Base-by-base conservation (phyloP, 2,888 invertebrate species). In the Eupsilia transversa region DNA sequence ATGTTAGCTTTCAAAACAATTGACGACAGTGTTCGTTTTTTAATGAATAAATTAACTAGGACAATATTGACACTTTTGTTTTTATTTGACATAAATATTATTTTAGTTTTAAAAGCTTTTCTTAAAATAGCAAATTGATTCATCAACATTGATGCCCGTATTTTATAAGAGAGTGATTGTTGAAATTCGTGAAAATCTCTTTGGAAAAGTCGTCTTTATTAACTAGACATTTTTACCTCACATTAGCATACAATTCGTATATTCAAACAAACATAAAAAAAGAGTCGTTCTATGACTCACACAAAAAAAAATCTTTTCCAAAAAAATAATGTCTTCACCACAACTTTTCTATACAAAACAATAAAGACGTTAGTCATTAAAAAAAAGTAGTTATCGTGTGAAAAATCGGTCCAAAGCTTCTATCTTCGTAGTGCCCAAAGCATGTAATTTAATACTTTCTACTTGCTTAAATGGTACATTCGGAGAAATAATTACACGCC, bases 391-490 rank as follows among this genome's bases (percentile, higher is more conserved):
- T 91, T 94, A 94, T 95, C 95, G 94, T 94, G 95, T 94, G 94
- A 95, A 94, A 92, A 92, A 93, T 92, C 91, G 60, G 74, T 84
- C 72, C 82, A 88, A 89, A 88, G 89, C 87, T 90, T 89, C 89
- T 88, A 91, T 91, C 90, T 92, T 87, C 89, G 91, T 85, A 91
- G 89, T 86, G 86, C 84, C 80, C 82, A 88, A 88, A 88, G 87
- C 91, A 91, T 94, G 91, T 94, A 94, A 95, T 95, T 94, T 94
- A 91, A 93, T 94, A 93, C 94, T 95, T 94, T 95, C 94, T 92
- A 93, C 90, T 87, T 88, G 91, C 88, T 90, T 90, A 92, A 93
- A 91, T 89, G 90, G 88, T 90, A 89, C 91, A 91, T 91, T 92
- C 91, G 91, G 79, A 91, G 89, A 91, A 93, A 93, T 95, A 95